These are phyloP conservation scores for Buphagus erythrorhynchus DNA, from an alignment of 2,797 vertebrate species.

Conservation along the genomic window DNA sequence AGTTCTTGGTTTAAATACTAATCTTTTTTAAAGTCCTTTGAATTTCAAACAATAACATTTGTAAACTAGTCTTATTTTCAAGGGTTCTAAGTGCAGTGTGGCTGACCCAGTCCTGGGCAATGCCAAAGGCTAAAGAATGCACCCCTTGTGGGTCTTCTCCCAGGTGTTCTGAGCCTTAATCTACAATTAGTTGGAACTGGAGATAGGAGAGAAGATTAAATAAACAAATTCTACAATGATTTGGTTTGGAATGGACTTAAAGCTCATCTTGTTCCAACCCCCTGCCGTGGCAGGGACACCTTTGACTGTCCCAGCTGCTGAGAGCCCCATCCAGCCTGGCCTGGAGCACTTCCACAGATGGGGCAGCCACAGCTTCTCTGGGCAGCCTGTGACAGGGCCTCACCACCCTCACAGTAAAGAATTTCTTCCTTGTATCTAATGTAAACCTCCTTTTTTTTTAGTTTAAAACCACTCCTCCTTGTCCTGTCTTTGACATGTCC, in stretches of 20 bases:
- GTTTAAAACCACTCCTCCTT: not conserved
- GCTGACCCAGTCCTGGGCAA: not conserved
- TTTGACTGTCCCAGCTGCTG: not conserved
- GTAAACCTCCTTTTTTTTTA: not conserved
- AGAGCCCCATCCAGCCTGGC: not conserved
- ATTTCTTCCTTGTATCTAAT: not conserved
- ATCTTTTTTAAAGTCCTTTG: not conserved
- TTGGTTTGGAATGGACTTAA: not conserved
- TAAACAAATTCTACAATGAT: not conserved
- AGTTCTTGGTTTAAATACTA: not conserved
- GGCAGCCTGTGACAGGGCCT: not conserved
- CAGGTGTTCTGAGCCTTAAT: not conserved
- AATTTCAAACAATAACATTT: not conserved
- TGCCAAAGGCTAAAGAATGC: not conserved
- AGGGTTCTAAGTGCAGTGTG: not conserved
- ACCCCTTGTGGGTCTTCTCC: not conserved
- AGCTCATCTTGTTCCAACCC: not conserved
- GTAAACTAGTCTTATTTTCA: not conserved
- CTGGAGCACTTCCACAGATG: not conserved
- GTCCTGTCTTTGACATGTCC: no score
- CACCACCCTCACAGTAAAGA: not conserved
- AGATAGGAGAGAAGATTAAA: not conserved
- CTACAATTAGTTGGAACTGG: not conserved
- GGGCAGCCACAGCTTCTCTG: not conserved
- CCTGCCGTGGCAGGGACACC: not conserved